Base-by-base conservation (phyloP, 2,113 vertebrate genomes). In the Myrmecobius fasciatus region DNA sequence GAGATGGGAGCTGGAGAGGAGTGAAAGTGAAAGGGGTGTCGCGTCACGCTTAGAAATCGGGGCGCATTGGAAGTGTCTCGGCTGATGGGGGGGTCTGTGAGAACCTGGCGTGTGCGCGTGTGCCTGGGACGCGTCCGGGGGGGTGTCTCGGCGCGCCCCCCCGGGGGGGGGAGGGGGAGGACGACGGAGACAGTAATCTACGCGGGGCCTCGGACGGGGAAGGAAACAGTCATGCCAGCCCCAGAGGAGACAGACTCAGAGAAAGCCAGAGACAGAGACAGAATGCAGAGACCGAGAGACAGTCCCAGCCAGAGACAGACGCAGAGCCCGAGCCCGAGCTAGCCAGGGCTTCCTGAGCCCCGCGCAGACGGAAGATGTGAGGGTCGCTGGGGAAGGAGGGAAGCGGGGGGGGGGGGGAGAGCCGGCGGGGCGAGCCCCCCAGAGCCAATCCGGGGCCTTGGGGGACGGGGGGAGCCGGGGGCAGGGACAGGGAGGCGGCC, bases 381-480 rank as follows among this genome's bases (percentile, higher is more conserved):
- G n/a, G 46, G 43, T 25, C 36, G 60, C 67, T 25, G 46, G 31
- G 52, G 6, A 5, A 24, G 47, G 0, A 7, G 67, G 67, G 17
- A 48, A 5, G 24, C n/a, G 4, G 0, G 46, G 52, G 22, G 91
- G 12, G 91, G 51, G 36, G 43, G 43, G 1, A 22, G 75, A 52
- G 51, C 11, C 25, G 0, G 56, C 91, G 36, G 7, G 93, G 53
- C 31, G 9, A 48, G 51, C 10, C 25, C 25, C 9, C 2, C 26
- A 9, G 20, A 22, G 75, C 43, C 9, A 36, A 89, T 52, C 26
- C 17, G 97, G 93, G 98, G 96, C 97, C 94, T 96, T 95, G 96
- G 95, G 95, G 4, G 91, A 92, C 53, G 89, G 93, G 93, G 52
- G 94, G 67, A 89, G 56, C 46, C 97, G 95, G 93, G 22, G n/a